Conservation (phyloP, 1,140 invertebrate genomes). For the Drosophila suzukii region DNA sequence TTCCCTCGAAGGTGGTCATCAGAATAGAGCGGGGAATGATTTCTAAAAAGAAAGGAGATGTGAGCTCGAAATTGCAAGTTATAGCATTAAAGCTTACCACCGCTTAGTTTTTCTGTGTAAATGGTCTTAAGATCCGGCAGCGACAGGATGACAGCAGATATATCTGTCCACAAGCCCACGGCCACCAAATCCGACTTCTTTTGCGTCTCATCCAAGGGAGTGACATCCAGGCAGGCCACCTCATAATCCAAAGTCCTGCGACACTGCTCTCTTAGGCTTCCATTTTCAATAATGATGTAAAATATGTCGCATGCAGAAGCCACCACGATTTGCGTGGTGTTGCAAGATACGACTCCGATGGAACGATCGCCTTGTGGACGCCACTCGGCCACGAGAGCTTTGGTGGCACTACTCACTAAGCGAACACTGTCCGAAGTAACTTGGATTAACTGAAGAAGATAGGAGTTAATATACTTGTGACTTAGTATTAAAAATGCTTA, state of each 20-base stretch:
- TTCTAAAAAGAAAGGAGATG: constrained; percentile 86
- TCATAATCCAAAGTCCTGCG: constrained; percentile 86
- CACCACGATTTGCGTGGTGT: constrained; percentile 92
- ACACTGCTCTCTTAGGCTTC: constrained; percentile 87
- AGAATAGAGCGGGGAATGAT: constrained; percentile 98
- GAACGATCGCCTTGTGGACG: constrained; percentile 89
- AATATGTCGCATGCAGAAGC: constrained; percentile 95
- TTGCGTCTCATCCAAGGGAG: constrained; percentile 89
- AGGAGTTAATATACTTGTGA: not conserved
- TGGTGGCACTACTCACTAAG: constrained; percentile 88
- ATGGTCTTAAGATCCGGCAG: constrained; percentile 92
- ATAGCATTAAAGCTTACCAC: constrained; percentile 80
- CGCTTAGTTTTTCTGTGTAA: constrained; percentile 94
- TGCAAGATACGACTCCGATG: constrained; percentile 95
- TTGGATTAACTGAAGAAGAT: constrained; percentile 83
- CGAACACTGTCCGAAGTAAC: constrained; percentile 91
- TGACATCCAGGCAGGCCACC: constrained; percentile 98
- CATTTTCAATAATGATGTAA: constrained; percentile 92
- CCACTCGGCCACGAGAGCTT: constrained; percentile 91
- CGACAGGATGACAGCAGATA: constrained; percentile 93
- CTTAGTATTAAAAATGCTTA: constrained; percentile 80
- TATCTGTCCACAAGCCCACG: constrained; percentile 98
- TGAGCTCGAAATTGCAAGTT: too few species aligned
- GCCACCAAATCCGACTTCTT: constrained; percentile 91
- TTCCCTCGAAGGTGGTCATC: constrained; percentile 96